These are phyloP conservation scores for Leptestheria dahalacensis DNA, from an alignment of 1,140 invertebrate species.

Conservation along the genomic window DNA sequence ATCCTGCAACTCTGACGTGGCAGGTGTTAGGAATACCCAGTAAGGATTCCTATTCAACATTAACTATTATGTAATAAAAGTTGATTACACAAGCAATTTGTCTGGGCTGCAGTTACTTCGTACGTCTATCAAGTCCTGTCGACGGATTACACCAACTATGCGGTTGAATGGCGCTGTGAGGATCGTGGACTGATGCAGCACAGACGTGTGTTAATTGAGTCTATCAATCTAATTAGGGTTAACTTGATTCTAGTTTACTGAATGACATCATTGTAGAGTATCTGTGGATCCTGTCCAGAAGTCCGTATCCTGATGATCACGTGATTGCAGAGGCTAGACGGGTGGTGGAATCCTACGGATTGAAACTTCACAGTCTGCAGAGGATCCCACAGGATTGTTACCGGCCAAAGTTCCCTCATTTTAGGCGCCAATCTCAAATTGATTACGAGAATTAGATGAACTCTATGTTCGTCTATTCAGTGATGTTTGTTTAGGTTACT, in stretches of 20 bases:
- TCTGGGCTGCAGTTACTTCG: constrained; percentile 6
- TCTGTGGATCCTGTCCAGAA: constrained; percentile 9
- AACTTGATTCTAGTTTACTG: no score
- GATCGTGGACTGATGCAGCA: constrained; percentile 11
- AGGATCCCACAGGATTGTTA: constrained; percentile 5
- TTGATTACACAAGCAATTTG: background rate
- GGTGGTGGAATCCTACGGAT: background rate
- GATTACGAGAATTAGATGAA: no score
- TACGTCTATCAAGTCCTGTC: constrained; percentile 13
- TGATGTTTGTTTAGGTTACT: no score
- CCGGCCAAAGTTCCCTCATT: background rate
- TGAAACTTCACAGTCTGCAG: constrained; percentile 7
- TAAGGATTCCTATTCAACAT: no score
- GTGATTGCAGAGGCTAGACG: constrained; percentile 1
- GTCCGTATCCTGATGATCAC: background rate
- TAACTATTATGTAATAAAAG: background rate
- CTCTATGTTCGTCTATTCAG: no score
- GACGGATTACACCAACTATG: constrained; percentile 11
- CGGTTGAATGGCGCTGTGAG: constrained; percentile 13
- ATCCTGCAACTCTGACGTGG: constrained; percentile 12
- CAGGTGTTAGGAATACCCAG: constrained; percentile 10
- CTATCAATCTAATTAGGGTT: no score
- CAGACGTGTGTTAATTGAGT: background rate
- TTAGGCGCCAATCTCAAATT: no score
- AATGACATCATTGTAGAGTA: no score